These are phyloP conservation scores for Rhagologus leucostigma DNA, from an alignment of 2,113 vertebrate species.

Conservation along the genomic window DNA sequence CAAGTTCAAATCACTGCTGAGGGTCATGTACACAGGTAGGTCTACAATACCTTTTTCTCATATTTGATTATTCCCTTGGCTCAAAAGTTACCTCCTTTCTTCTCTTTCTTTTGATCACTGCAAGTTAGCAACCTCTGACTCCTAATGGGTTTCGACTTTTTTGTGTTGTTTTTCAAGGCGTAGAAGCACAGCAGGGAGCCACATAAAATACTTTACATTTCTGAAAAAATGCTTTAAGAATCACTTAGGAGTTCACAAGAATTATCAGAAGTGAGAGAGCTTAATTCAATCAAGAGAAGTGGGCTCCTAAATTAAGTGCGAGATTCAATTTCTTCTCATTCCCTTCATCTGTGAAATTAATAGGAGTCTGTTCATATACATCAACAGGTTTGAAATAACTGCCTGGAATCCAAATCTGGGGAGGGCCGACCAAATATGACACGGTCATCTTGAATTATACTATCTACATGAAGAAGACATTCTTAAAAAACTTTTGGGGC, in stretches of 20 bases:
- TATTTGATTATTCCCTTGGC: not conserved
- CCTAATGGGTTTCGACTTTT: not conserved
- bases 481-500: not conserved
- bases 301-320: not conserved
- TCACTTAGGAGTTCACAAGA: constrained; percentile 20
- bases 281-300: constrained; percentile 57
- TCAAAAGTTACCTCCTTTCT: not conserved
- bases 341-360: not conserved
- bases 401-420: not conserved
- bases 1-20: not conserved
- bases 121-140: not conserved
- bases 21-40: not conserved
- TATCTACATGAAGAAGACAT: not conserved
- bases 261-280: constrained; percentile 2
- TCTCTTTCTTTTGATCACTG: not conserved
- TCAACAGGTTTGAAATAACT: not conserved
- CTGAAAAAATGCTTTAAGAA: constrained; percentile 20
- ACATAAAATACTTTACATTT: not conserved
- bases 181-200: not conserved
- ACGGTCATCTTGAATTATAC: not conserved
- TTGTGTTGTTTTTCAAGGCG: not conserved
- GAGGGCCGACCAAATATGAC: not conserved
- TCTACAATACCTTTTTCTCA: not conserved
- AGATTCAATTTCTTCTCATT: not conserved
- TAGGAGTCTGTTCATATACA: not conserved